Evolutionary conservation across 2,888 invertebrate genomes (phyloP).

Genomic region (Hybos culiciformis): DNA sequence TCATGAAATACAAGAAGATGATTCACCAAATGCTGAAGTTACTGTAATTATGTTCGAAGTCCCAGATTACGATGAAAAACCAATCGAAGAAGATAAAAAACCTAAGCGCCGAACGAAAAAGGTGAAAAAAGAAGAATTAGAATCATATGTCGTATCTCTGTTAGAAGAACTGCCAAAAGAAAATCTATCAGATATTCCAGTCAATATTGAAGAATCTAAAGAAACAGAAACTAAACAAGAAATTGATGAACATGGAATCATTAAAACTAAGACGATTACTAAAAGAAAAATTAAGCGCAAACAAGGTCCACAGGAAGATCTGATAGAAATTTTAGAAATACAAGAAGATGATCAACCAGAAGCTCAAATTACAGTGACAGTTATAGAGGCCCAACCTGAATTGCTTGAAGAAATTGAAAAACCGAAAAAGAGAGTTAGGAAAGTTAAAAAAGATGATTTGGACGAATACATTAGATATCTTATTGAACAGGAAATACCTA

Average conservation of each 20-base stretch:
- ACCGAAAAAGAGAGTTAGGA: conserved; percentile 34
- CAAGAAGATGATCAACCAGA: conserved; percentile 33
- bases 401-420: conserved; percentile 18
- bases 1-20: conserved; percentile 26
- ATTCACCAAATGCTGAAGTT: conserved; percentile 29
- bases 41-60: conserved; percentile 25
- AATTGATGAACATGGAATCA: conserved; percentile 25
- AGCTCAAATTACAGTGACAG: conserved; percentile 34
- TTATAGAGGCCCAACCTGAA: conserved; percentile 26
- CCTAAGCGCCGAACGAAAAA: conserved; percentile 13
- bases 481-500: conserved; percentile 29
- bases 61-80: conserved; percentile 16
- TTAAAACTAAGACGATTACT: conserved; percentile 26
- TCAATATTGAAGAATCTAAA: not conserved
- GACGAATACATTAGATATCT: conserved; percentile 26
- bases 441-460: conserved; percentile 23
- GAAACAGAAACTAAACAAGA: conserved; percentile 32
- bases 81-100: conserved; percentile 20
- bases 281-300: conserved; percentile 33
- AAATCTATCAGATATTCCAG: conserved; percentile 24
- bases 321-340: conserved; percentile 32
- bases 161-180: conserved; percentile 29
- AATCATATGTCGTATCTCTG: conserved; percentile 5
- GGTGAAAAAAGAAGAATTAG: conserved; percentile 11
- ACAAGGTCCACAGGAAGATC: conserved; percentile 33